These are phyloP conservation scores for Channallabes apus DNA, from an alignment of 2,797 vertebrate species.

Conservation along the genomic window DNA sequence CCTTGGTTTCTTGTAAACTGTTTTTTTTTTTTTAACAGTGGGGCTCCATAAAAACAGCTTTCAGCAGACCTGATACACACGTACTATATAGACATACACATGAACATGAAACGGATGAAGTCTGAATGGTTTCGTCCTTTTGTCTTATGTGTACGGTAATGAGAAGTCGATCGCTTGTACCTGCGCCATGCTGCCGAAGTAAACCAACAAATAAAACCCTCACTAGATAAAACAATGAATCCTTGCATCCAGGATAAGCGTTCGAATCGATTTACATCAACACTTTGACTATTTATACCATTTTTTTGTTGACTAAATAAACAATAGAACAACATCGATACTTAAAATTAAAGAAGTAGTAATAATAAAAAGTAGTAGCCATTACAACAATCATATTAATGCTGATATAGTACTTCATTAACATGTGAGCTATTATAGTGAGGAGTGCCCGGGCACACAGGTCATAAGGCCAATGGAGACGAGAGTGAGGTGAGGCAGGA, in stretches of 20 bases:
- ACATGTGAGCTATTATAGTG: conserved; percentile 55
- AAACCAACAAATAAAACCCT: conserved; percentile 47
- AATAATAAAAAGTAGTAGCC: conserved; percentile 55
- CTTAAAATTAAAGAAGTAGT: conserved; percentile 58
- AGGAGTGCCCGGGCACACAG: conserved; percentile 47
- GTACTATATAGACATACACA: conserved; percentile 1
- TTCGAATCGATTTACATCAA: conserved; percentile 52
- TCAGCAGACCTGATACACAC: neutral
- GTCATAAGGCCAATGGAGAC: conserved; percentile 49
- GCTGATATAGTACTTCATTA: conserved; percentile 48
- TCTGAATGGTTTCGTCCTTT: neutral
- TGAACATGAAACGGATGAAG: neutral
- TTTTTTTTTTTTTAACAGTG: neutral
- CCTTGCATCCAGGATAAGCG: conserved; percentile 63
- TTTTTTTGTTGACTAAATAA: neutral
- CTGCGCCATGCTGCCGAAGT: conserved; percentile 38
- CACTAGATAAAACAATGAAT: conserved; percentile 60
- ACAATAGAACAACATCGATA: conserved; percentile 63
- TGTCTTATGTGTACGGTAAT: neutral
- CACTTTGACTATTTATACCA: conserved; percentile 54
- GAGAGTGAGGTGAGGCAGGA: conserved; percentile 26
- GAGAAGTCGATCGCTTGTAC: conserved; percentile 6
- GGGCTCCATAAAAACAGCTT: neutral
- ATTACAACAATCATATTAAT: conserved; percentile 53
- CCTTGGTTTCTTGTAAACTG: neutral